Conservation (phyloP, 1,140 invertebrate species). For the Eulimnadia texana region DNA sequence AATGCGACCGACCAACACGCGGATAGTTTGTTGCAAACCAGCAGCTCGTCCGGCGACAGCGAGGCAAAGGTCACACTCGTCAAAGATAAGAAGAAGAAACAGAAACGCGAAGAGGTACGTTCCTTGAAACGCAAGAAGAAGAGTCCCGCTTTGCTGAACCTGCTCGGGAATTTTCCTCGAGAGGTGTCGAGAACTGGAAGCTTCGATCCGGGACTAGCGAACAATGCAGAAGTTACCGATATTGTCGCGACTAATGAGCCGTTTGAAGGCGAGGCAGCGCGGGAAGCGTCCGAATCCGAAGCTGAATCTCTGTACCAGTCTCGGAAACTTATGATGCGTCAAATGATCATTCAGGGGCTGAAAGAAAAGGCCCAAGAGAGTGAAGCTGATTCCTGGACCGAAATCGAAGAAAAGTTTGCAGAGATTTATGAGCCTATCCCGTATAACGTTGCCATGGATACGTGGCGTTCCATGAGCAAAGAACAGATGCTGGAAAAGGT, state of each 20-base stretch:
- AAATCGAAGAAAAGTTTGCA: slow-evolving; percentile 25
- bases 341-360: slow-evolving; percentile 16
- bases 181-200: background rate
- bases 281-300: slow-evolving; percentile 13
- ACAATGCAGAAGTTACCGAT: background rate
- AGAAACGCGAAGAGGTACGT: background rate
- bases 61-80: background rate
- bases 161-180: background rate
- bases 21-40: background rate
- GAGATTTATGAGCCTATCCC: slow-evolving; percentile 25
- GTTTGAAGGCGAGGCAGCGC: background rate
- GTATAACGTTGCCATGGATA: slow-evolving; percentile 18
- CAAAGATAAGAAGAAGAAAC: background rate
- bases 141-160: background rate
- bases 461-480: slow-evolving; percentile 20
- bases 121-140: background rate
- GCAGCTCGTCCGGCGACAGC: background rate
- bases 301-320: slow-evolving; percentile 23
- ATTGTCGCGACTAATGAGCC: background rate
- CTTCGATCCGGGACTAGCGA: background rate
- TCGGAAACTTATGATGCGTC: slow-evolving; percentile 21
- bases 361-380: slow-evolving; percentile 14
- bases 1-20: background rate
- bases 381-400: slow-evolving; percentile 24
- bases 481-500: slow-evolving; percentile 19